Evolutionary conservation across 2,113 vertebrate species (phyloP).

Genomic region (Romanogobio albipinnatus): DNA sequence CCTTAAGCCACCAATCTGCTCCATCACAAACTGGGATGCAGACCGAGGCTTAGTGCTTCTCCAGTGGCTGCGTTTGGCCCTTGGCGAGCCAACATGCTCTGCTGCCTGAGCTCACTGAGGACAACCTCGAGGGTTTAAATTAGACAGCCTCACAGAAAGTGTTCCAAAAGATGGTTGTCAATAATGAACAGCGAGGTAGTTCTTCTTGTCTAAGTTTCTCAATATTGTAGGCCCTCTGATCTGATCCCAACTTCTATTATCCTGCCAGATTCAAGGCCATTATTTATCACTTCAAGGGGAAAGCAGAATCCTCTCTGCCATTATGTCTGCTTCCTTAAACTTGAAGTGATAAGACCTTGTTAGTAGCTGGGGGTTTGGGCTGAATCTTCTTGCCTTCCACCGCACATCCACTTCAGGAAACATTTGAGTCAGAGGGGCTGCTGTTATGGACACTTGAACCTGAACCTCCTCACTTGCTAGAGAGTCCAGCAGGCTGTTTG

Average conservation of each 20-base stretch:
- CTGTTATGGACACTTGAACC: slow-evolving; percentile 56
- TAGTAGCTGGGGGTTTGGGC: slow-evolving; percentile 36
- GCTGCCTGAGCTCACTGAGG: background rate
- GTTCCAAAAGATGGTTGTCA: background rate
- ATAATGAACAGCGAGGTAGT: background rate
- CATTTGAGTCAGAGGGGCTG: slow-evolving; percentile 25
- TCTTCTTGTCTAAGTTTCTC: background rate
- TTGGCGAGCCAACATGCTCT: background rate
- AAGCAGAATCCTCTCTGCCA: slow-evolving; percentile 6
- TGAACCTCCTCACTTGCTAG: slow-evolving; percentile 34
- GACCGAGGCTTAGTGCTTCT: slow-evolving; percentile 32
- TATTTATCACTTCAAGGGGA: slow-evolving; percentile 44
- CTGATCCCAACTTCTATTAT: background rate
- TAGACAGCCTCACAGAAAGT: slow-evolving; percentile 14
- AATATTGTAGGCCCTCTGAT: slow-evolving; percentile 9
- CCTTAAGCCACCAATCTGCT: slow-evolving; percentile 30
- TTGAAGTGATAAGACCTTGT: slow-evolving; percentile 42
- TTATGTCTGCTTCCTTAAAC: slow-evolving; percentile 39
- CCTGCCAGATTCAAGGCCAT: slow-evolving; percentile 35
- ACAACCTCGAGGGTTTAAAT: slow-evolving; percentile 27
- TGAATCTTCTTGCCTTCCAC: slow-evolving; percentile 38
- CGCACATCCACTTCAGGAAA: slow-evolving; percentile 46
- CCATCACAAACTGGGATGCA: slow-evolving; percentile 19
- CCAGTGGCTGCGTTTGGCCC: slow-evolving; percentile 13
- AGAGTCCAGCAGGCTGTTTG: slow-evolving; percentile 17